Evolutionary conservation across 2,797 vertebrate species (phyloP), one percentile per base, ranked within the genome.

Genomic region (Coracias cyanogaster): DNA sequence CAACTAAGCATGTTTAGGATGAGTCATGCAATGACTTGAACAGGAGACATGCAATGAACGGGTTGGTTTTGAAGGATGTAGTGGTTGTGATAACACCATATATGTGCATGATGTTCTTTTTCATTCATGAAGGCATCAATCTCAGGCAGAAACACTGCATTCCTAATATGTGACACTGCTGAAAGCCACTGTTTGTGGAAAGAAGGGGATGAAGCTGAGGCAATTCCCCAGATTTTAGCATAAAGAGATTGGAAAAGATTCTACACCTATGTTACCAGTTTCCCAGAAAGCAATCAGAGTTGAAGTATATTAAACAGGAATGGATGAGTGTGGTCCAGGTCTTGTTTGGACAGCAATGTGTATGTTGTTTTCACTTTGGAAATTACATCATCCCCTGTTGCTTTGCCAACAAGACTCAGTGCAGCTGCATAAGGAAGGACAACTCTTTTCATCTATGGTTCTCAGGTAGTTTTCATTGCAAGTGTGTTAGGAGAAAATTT

Each of bases 1-100:
- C 78, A 95, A 72, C 28, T 89, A 91, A 94, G 41, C 35, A 86
- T 35, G 52, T 72, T 21, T 76, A n/a, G 71, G 78, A 93, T 62
- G 81, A 89, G 15, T 80, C 60, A 51, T n/a, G n/a, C n/a, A n/a
- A n/a, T n/a, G n/a, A n/a, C n/a, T 76, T 48, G n/a, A 88, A 69
- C 48, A 48, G 37, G 49, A 87, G 51, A 69, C 20, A 54, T 69
- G 12, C 10, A 83, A 49, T 15, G 57, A 82, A 46, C 46, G 49
- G 15, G 61, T 35, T 79, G 41, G 24, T 49, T 89, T 73, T 6
- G 5, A 82, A 84, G 82, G 54, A 73, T 0, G 0, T 18, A 1
- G 10, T 79, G 35, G 26, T 84, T 64, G 24, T 52, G 45, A 7
- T 60, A 93, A 70, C 51, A 33, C 41, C 21, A 39, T 12, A 6